These are phyloP conservation scores for Lateolabrax maculatus DNA, from an alignment of 2,797 vertebrate genomes.

Conservation along the genomic window DNA sequence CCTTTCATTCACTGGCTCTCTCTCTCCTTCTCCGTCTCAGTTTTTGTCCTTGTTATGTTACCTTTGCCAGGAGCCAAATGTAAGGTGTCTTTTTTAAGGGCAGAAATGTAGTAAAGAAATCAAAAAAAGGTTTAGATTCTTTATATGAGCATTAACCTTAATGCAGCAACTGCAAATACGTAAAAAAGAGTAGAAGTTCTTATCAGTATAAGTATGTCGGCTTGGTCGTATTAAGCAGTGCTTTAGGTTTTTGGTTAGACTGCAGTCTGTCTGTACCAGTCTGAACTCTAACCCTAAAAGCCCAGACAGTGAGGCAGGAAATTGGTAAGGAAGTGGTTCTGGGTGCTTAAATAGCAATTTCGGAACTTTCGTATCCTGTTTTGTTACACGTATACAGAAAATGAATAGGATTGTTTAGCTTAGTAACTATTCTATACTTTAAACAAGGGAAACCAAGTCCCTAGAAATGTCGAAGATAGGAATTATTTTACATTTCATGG, in stretches of 20 bases:
- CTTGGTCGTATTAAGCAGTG: constrained; percentile 6
- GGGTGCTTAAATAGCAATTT: constrained; percentile 64
- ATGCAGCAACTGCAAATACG: constrained; percentile 23
- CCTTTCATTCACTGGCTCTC: constrained; percentile 41
- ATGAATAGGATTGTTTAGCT: constrained; percentile 1
- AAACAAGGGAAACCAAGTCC: constrained; percentile 16
- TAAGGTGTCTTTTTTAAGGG: constrained; percentile 17
- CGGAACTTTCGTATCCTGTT: constrained; percentile 74
- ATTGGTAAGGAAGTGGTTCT: constrained; percentile 79
- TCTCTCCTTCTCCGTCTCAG: constrained; percentile 42
- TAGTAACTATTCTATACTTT: not conserved
- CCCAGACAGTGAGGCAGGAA: constrained; percentile 84
- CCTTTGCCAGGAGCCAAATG: constrained; percentile 21
- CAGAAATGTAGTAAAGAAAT: constrained; percentile 22
- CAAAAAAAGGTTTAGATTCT: constrained; percentile 19
- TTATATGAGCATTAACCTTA: not conserved
- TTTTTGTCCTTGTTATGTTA: constrained; percentile 44
- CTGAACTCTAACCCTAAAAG: constrained; percentile 77
- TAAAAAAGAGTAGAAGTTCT: constrained; percentile 16
- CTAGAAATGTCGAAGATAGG: not conserved
- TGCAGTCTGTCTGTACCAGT: constrained; percentile 30
- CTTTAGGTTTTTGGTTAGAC: constrained; percentile 36
- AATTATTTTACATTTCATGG: not conserved
- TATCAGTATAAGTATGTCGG: not conserved
- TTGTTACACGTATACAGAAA: constrained; percentile 54